Evolutionary conservation across 2,888 invertebrate genomes (phyloP), one percentile per base, ranked within the genome.

Genomic region (Dioctria rufipes): DNA sequence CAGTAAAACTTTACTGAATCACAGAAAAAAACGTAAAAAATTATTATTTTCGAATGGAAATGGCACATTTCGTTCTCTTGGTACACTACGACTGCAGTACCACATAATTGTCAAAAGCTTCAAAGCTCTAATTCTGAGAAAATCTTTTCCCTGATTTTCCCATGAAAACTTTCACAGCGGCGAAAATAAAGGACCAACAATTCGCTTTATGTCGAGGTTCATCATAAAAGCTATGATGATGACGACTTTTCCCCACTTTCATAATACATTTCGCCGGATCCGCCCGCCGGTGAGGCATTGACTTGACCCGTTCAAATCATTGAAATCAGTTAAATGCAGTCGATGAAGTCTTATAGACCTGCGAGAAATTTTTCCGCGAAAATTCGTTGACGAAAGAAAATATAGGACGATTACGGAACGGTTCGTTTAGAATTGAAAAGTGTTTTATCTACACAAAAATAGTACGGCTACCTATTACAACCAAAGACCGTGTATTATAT

Each of bases 191-290:
- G 46, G 8, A 46, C 5, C 51, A 25, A 0, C 25, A 25, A 40
- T 13, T 58, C 58, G 58, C 11, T 11, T 11, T 58, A 11, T 5
- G 5, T 58, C 58, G 58, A 25, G 25, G 58, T 8, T 46, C 58
- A 51, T 51, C 51, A 11, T 5, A 58, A 71, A 71, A 71, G 71
- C 71, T 71, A 37, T 71, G 51, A 71, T 51, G 71, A 37, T 71
- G 71, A 71, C 71, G 71, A 37, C 71, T 71, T 49, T 71, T 71
- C 71, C 71, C 71, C 71, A 46, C 71, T 54, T 71, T 71, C 46
- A 9, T 11, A n/a, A 5, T 63, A 39, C 40, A 43, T 67, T 67
- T 37, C 46, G 25, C 2, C 25, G 25, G 25, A 25, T 25, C 25
- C 46, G 46, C n/a, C 11, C 6, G 54, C 71, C 71, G 71, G 71